A percentile compares a stretch with the other conserved stretches of the same genome.
Evolutionary conservation across 2,113 vertebrate genomes (phyloP).

Genomic region (Dendrocopos noguchii): DNA sequence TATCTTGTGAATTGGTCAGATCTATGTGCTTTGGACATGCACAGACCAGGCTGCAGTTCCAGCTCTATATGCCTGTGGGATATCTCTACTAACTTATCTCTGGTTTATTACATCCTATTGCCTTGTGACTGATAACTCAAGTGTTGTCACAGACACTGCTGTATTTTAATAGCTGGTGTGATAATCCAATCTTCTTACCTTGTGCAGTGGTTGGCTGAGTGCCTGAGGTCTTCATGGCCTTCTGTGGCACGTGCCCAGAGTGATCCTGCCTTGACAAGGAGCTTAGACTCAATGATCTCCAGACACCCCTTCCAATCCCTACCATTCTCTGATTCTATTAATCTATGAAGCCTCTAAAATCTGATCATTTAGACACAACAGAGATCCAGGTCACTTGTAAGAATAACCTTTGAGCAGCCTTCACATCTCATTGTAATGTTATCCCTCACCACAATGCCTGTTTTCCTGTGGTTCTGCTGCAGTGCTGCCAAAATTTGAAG

Average conservation of each 20-base stretch:
- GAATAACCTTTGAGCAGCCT: neutral
- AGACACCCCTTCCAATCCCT: too few species aligned
- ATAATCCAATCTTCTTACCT: neutral
- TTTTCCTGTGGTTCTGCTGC: slow-evolving; percentile 24
- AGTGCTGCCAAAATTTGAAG: slow-evolving; percentile 80
- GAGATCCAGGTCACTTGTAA: neutral
- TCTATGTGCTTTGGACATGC: neutral
- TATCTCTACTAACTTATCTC: neutral
- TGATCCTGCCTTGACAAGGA: too few species aligned
- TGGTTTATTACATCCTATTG: neutral
- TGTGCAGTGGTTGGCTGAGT: neutral
- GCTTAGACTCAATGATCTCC: too few species aligned
- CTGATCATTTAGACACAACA: neutral
- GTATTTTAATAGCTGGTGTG: neutral
- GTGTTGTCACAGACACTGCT: neutral
- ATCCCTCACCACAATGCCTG: neutral
- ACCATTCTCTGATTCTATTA: too few species aligned
- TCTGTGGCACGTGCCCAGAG: neutral
- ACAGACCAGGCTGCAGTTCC: neutral
- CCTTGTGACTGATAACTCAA: neutral
- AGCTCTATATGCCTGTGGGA: neutral
- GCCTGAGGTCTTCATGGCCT: neutral
- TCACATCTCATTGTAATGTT: neutral
- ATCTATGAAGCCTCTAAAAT: neutral
- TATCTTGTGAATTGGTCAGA: neutral